Evolutionary conservation across 2,888 invertebrate species (phyloP).

Genomic region (Apamea epomidion): DNA sequence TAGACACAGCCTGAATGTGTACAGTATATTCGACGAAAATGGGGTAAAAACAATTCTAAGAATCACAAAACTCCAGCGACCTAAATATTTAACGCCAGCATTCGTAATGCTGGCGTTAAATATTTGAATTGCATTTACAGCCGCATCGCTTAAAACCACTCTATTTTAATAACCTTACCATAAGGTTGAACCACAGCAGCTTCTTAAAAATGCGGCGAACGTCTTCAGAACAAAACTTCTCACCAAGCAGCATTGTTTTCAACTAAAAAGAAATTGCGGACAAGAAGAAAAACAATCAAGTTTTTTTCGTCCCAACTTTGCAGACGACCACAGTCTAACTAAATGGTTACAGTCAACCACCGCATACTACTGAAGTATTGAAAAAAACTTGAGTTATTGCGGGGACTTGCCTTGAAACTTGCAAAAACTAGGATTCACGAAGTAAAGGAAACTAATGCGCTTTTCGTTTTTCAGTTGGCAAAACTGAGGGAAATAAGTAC

Average conservation of each 20-base stretch:
- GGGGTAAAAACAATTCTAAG: not conserved
- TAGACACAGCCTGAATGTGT: not conserved
- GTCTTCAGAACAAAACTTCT: slow-evolving; percentile 51
- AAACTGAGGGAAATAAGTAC: slow-evolving; percentile 24
- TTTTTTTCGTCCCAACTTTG: slow-evolving; percentile 50
- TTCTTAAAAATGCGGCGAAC: slow-evolving; percentile 45
- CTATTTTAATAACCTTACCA: slow-evolving; percentile 49
- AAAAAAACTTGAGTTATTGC: slow-evolving; percentile 48
- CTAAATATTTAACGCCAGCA: slow-evolving; percentile 19
- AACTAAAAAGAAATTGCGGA: slow-evolving; percentile 47
- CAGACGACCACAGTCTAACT: slow-evolving; percentile 48
- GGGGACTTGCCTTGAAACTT: slow-evolving; percentile 23
- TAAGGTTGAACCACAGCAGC: slow-evolving; percentile 30
- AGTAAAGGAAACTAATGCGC: slow-evolving; percentile 39
- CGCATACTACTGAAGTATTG: slow-evolving; percentile 30
- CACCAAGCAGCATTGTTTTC: slow-evolving; percentile 50
- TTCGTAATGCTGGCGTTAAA: too few species aligned
- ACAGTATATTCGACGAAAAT: too few species aligned
- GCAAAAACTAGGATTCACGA: slow-evolving; percentile 36
- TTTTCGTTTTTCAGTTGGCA: slow-evolving; percentile 31
- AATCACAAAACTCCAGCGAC: slow-evolving; percentile 1
- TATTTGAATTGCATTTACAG: not conserved
- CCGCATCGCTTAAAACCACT: slow-evolving; percentile 15
- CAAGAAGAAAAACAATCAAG: slow-evolving; percentile 51
- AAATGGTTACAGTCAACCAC: slow-evolving; percentile 55